Base-by-base conservation (phyloP, 1,140 invertebrate species). In the Physella acuta region DNA sequence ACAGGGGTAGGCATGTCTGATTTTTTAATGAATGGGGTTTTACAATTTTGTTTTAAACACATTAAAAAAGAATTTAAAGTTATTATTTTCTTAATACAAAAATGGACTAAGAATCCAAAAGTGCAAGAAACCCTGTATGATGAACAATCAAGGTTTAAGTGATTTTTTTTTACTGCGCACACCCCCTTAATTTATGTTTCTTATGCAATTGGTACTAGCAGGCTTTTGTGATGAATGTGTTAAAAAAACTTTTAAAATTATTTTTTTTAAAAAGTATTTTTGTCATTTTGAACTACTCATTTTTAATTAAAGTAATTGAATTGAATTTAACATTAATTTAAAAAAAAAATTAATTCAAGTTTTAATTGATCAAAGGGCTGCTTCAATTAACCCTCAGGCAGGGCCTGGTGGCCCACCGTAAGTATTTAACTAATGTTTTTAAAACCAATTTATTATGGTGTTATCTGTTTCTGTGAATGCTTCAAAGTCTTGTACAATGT, bases 371-470 rank as follows among this genome's bases (percentile, higher is more conserved):
- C 20, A 16, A 61, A 61, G 59, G 59, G 59, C 59, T 61, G 59
- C 59, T 34, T 36, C 58, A 8, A 26, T 36, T 2, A 39, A 39
- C 26, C 36, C 36, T 24, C 59, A 61, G 36, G 59, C 59, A 36
- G 59, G 59, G 33, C 59, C 59, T 36, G 59, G 59, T 20, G 59
- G 59, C n/a, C 59, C 59, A 8, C 59, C 59, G 59, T 61, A 61
- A 61, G 59, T 61, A 61, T n/a, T 36, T 60, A n/a, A 33, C 24
- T 28, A 56, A 17, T 56, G 4, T 56, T 56, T 5, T 28, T 30
- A 30, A 30, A 5, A 56, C 39, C 20, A 20, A 20, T 44, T 44
- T 44, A 44, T 8, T 44, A 44, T 44, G 39, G 39, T 20, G 20
- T 44, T 8, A 44, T 44, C 20, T 44, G 39, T 44, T 11, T 11